Evolutionary conservation across 2,797 vertebrate genomes (phyloP).

Genomic region (Myotis daubentonii): DNA sequence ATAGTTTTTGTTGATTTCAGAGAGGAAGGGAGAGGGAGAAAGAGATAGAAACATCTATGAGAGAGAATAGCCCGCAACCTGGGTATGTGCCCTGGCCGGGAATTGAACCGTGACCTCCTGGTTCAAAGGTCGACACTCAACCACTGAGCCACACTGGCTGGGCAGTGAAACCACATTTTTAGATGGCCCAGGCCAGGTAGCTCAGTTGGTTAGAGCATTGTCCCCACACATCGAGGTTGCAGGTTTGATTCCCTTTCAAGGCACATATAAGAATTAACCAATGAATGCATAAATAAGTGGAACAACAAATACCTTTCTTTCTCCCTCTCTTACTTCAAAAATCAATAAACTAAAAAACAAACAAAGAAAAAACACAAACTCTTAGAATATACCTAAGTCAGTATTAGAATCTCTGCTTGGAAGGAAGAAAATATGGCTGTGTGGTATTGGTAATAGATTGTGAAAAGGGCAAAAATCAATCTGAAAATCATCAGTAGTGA

Average conservation of each 20-base stretch:
- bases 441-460: constrained; percentile 1
- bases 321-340: background rate
- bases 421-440: constrained; percentile 7
- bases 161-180: background rate
- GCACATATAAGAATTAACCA: background rate
- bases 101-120: too few species aligned
- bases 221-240: background rate
- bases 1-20: too few species aligned
- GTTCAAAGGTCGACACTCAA: too few species aligned
- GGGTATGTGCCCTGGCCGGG: too few species aligned
- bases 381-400: background rate
- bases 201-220: background rate
- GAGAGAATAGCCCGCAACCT: too few species aligned
- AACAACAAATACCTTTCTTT: background rate
- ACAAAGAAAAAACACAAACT: background rate
- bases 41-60: too few species aligned
- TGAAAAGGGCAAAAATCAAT: background rate
- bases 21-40: too few species aligned
- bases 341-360: background rate
- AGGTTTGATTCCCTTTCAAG: background rate
- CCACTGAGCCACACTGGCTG: too few species aligned
- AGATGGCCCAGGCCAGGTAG: background rate
- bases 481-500: constrained; percentile 65
- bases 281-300: background rate
- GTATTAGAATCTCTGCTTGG: background rate